Percentiles rank a stretch among this genome's conserved stretches.
Evolutionary conservation across 2,113 vertebrate genomes (phyloP).

Genomic region (Fregetta grallaria): DNA sequence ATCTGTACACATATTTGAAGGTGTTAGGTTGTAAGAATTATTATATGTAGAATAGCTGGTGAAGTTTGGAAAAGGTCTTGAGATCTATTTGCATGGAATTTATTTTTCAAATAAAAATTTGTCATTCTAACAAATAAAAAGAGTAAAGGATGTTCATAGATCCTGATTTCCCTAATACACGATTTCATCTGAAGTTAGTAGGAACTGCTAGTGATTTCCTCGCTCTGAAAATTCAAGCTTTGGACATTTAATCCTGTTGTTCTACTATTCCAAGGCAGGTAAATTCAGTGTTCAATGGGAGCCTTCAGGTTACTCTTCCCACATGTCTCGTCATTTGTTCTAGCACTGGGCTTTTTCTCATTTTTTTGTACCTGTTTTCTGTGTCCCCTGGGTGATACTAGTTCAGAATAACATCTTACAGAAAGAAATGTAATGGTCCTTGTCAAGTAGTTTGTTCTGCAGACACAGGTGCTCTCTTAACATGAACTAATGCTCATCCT

Average conservation of each 20-base stretch:
- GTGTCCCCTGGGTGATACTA: background rate
- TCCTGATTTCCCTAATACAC: background rate
- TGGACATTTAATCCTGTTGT: background rate
- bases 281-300: background rate
- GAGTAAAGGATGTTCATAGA: background rate
- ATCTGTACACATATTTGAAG: background rate
- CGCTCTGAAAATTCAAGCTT: background rate
- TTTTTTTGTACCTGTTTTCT: fast-evolving
- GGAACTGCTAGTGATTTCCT: background rate
- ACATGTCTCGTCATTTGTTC: background rate
- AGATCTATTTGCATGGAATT: background rate
- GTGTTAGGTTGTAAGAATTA: background rate
- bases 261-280: background rate
- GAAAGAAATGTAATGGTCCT: background rate
- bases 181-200: background rate
- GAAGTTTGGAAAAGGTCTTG: background rate
- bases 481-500: background rate
- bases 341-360: background rate
- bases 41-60: background rate
- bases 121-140: background rate
- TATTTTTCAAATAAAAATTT: background rate
- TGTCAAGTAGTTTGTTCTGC: background rate
- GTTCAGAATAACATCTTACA: background rate
- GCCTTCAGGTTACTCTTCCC: background rate
- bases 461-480: background rate